Base-by-base conservation (phyloP, 64 coral and sea anemone species). In the Stylophora pistillata region DNA sequence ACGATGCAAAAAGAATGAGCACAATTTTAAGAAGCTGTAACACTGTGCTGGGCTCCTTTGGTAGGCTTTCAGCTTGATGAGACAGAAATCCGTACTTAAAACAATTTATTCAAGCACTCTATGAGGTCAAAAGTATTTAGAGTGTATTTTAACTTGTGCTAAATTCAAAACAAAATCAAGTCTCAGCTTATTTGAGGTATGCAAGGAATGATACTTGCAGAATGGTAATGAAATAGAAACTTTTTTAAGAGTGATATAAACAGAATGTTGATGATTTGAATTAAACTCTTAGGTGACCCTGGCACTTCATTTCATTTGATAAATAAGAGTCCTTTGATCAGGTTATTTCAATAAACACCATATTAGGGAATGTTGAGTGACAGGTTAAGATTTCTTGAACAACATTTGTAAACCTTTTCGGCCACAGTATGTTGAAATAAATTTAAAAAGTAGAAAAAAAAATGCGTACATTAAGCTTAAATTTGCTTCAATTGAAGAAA, bases 331-430 rank as follows among this genome's bases (percentile, higher is more conserved):
- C 59, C 55, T 59, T 79, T 59, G 77, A 79, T 59, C 10, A 60
- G 37, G 26, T 14, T 56, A 79, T 58, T 79, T 79, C 56, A 79
- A 16, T 78, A 31, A 78, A 79, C 10, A 60, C 77, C 77, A 79
- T 79, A 79, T 79, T 31, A 30, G 77, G 77, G 27, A 12, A 79
- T 31, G 15, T 77, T 79, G n/a, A 59, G 12, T 79, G 77, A 59
- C 77, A 79, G 55, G 77, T 12, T 17, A 20, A 41, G 73, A 76
- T 76, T 76, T 33, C 37, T 33, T 76, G 32, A 76, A 52, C 34
- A 18, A 25, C 10, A 25, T 21, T 18, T 9, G 53, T 52, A 76
- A 79, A 59, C 54, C 53, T 58, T 13, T 2, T 15, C 55, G 20
- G 32, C 12, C 59, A 23, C 30, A 31, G 77, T 30, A 32, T 60